A percentile compares a stretch with the other conserved stretches of the same genome.
Evolutionary conservation across 2,113 vertebrate genomes (phyloP).

Genomic region (Solenodon paradoxus): DNA sequence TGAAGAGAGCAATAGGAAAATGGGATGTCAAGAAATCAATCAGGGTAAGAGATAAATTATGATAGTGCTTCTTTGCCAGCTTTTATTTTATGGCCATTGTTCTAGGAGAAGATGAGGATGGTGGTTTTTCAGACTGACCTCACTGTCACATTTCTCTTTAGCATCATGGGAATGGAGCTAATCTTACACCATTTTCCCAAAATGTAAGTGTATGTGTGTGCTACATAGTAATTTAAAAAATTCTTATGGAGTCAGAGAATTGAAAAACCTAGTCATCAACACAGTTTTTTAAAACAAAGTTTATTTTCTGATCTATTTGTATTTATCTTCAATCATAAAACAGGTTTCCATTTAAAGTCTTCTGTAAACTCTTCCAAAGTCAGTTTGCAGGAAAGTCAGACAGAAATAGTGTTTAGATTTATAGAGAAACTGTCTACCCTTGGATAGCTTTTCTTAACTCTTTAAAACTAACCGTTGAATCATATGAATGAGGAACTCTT

Average conservation of each 20-base stretch:
- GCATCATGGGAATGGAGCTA: not conserved
- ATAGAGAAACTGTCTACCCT: not conserved
- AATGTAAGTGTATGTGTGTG: not conserved
- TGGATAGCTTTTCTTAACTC: not conserved
- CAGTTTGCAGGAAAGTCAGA: not conserved
- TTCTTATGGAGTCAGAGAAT: not conserved
- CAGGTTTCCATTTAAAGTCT: constrained; percentile 3
- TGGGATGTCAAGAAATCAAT: not conserved
- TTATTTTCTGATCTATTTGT: not conserved
- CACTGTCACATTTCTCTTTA: not conserved
- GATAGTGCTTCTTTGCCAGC: not conserved
- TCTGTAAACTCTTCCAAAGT: not conserved
- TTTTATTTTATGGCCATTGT: not conserved
- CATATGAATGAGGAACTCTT: not conserved
- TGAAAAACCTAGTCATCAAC: not conserved
- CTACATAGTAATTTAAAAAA: not conserved
- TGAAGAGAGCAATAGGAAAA: not conserved
- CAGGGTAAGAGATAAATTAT: not conserved
- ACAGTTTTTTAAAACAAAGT: not conserved
- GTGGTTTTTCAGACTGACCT: not conserved
- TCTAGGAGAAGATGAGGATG: not conserved
- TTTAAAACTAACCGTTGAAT: not conserved
- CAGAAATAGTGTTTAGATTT: not conserved
- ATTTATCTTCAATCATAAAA: not conserved
- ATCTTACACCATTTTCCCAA: not conserved